phyloP scores from a whole-genome alignment of 2,797 vertebrate genomes.

The Pseudochromis fuscus region DNA sequence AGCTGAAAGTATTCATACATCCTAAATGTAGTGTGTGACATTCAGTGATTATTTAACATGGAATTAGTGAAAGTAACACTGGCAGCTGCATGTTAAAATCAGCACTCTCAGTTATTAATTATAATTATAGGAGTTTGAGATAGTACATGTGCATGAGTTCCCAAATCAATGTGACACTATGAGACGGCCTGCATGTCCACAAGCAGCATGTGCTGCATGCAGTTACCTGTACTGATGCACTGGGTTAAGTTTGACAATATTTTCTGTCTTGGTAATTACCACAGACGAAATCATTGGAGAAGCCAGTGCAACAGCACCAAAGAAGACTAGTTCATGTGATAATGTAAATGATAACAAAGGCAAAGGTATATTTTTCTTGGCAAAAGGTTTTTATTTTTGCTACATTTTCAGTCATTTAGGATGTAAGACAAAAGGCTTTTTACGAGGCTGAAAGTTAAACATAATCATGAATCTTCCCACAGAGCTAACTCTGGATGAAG shows the following conservation, averaged over 20 bases:
- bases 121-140: background rate
- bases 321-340: constrained; percentile 73
- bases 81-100: constrained; percentile 34
- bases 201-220: constrained; percentile 64
- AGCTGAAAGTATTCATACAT: background rate
- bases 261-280: constrained; percentile 67
- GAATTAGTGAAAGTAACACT: constrained; percentile 1
- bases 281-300: constrained; percentile 70
- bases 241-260: constrained; percentile 39
- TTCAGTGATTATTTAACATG: background rate
- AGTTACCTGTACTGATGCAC: constrained; percentile 51
- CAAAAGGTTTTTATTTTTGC: constrained; percentile 8
- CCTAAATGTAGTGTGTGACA: background rate
- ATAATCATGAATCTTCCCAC: constrained; percentile 41
- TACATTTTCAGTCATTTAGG: constrained; percentile 29
- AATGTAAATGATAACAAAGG: constrained; percentile 75
- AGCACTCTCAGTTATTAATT: background rate
- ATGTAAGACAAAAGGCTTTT: background rate
- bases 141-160: constrained; percentile 2
- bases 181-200: constrained; percentile 33
- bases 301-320: constrained; percentile 60
- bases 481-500: constrained; percentile 46
- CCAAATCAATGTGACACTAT: background rate
- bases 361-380: constrained; percentile 67
- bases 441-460: background rate